Percentiles rank a stretch among this genome's conserved stretches.
Conservation (phyloP, 2,113 vertebrate genomes). For the Eretmochelys imbricata region DNA sequence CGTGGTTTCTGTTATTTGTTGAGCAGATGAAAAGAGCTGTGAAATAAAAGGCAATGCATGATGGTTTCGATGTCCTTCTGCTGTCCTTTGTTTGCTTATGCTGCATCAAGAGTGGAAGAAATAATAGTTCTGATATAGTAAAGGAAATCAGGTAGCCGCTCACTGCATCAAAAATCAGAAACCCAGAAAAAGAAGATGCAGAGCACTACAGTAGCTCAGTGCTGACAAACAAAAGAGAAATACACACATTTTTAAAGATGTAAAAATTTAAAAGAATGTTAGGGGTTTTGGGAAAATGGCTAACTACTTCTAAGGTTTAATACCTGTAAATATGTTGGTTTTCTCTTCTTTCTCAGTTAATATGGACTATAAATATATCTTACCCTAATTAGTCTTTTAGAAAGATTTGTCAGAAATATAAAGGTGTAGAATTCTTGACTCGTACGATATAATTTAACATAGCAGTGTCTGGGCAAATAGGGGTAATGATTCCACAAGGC, state of each 20-base stretch:
- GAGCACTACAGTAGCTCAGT: not conserved
- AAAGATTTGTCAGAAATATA: not conserved
- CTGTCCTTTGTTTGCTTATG: slow-evolving; percentile 74
- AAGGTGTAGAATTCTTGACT: not conserved
- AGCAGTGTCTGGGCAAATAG: not conserved
- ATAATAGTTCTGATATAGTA: slow-evolving; percentile 41
- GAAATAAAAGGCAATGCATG: slow-evolving; percentile 71
- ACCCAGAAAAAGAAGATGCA: slow-evolving; percentile 3
- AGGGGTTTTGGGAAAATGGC: not conserved
- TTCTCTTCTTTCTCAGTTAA: not conserved
- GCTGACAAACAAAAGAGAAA: not conserved
- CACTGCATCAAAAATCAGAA: slow-evolving; percentile 46
- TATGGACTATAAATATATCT: not conserved
- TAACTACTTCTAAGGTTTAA: not conserved
- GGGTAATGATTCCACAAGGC: not conserved
- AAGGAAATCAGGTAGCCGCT: slow-evolving; percentile 46
- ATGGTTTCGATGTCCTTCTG: slow-evolving; percentile 75
- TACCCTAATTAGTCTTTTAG: not conserved
- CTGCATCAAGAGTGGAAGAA: slow-evolving; percentile 41
- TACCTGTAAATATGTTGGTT: not conserved
- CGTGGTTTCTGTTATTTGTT: slow-evolving; percentile 73
- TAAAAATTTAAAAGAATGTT: not conserved
- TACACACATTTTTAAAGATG: not conserved
- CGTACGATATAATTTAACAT: not conserved
- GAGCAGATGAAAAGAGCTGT: slow-evolving; percentile 74